Base-by-base conservation (phyloP, 2,113 vertebrate genomes). In the Ovis canadensis region DNA sequence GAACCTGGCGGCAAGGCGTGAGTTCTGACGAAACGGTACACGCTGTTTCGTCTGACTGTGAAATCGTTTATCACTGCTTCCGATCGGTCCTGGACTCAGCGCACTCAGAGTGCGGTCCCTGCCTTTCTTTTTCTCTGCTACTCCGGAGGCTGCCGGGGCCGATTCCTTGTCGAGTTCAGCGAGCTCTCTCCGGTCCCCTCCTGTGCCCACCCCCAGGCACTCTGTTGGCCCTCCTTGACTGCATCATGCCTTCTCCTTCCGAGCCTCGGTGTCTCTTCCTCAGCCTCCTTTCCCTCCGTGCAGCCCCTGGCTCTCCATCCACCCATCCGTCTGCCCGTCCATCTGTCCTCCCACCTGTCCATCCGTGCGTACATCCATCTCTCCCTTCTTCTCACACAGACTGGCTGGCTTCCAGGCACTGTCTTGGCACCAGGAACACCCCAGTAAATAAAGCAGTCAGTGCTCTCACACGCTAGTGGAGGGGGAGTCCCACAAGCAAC, bases 101-200 rank as follows among this genome's bases (percentile, higher is more conserved):
- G 36, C 29, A 0, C 11, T n/a, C 2, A 2, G 31, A 4, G 3
- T 3, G 17, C 6, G 6, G n/a, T 2, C 29, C 64, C 33, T 25
- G 40, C 48, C 64, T 48, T 9, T 16, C 5, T 36, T 6, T 0
- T 1, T 23, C 3, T 0, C 27, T 48, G 45, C 36, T 3, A 15
- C 45, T 7, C 48, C 0, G 12, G 50, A 83, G 19, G 80, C 33
- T 36, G 19, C 1, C 29, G 7, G 21, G 59, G 57, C 17, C 43
- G 3, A 3, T 0, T 1, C 23, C 1, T 14, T 1, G 8, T 16
- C 19, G 0, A 0, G 23, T 12, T 1, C 2, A 0, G 50, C 1
- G 1, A 40, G n/a, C 45, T 15, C 54, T 15, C 7, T 1, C 48
- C 0, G 0, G 11, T 4, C 78, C 23, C 55, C 59, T 33, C 8